Conservation (phyloP, 2,797 vertebrate genomes). For the Momotus momota region DNA sequence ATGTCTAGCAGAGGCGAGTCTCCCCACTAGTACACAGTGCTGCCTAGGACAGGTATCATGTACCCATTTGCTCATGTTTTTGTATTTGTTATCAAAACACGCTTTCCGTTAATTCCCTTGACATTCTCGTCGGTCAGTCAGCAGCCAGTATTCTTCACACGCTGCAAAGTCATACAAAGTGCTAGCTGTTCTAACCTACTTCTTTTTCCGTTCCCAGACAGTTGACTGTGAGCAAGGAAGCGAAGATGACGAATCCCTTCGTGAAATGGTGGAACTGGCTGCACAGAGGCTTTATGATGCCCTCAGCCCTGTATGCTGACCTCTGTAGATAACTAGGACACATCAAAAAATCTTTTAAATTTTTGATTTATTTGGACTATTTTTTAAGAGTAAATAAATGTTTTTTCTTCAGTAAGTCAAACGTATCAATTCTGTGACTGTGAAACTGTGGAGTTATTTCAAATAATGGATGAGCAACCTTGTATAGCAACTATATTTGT, state of each 20-base stretch:
- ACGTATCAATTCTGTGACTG: background rate
- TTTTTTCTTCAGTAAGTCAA: background rate
- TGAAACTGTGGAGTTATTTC: background rate
- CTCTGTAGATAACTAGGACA: background rate
- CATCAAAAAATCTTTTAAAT: background rate
- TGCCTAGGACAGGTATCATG: background rate
- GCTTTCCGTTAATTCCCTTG: background rate
- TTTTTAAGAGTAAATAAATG: slow-evolving; percentile 46
- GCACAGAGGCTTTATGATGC: slow-evolving; percentile 92
- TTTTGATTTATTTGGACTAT: background rate
- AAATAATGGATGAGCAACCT: background rate
- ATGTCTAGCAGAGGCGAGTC: background rate
- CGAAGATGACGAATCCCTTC: slow-evolving; percentile 90
- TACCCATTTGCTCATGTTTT: background rate
- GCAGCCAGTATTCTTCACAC: background rate
- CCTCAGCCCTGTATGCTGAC: slow-evolving; percentile 83
- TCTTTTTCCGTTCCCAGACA: slow-evolving; percentile 71
- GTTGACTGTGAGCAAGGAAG: slow-evolving; percentile 88
- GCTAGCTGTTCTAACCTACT: background rate
- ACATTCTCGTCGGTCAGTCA: background rate
- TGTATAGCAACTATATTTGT: background rate
- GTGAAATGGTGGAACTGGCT: slow-evolving; percentile 93
- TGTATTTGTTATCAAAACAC: background rate
- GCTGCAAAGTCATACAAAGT: background rate
- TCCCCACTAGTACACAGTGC: background rate